Evolutionary conservation across 1,140 invertebrate species (phyloP).

Genomic region (Bathynomus jamesi): DNA sequence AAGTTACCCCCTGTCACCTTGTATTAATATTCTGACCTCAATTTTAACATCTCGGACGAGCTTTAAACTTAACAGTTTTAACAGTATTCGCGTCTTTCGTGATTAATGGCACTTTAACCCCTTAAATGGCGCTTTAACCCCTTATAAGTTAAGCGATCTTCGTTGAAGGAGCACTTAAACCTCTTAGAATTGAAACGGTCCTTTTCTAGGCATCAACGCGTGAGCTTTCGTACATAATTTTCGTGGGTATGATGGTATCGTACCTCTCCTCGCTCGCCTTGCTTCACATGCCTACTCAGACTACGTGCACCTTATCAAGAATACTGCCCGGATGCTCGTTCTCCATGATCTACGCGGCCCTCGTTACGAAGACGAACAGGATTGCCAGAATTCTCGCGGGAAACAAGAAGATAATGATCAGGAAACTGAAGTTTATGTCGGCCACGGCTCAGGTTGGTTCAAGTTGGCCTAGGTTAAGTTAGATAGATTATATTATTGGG

Average conservation of each 20-base stretch:
- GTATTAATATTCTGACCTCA: too few species aligned
- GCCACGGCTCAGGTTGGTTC: conserved; percentile 47
- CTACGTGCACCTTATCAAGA: conserved; percentile 50
- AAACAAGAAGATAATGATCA: conserved; percentile 72
- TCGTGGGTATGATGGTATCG: conserved; percentile 53
- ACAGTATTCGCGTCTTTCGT: too few species aligned
- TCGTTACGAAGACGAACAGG: conserved; percentile 77
- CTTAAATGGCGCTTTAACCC: too few species aligned
- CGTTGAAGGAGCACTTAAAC: too few species aligned
- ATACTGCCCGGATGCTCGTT: conserved; percentile 61
- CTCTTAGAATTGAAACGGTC: too few species aligned
- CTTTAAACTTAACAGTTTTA: too few species aligned
- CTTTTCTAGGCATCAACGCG: conserved; percentile 26
- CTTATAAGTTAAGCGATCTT: too few species aligned
- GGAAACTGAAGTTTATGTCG: conserved; percentile 61
- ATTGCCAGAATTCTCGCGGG: conserved; percentile 75
- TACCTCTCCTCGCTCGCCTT: conserved; percentile 58
- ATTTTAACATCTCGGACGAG: too few species aligned
- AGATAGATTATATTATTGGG: too few species aligned
- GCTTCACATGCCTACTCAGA: conserved; percentile 58
- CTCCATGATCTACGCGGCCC: conserved; percentile 71
- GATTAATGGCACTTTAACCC: too few species aligned
- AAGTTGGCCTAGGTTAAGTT: too few species aligned
- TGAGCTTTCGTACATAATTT: conserved; percentile 55
- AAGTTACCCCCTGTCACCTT: too few species aligned